These are phyloP conservation scores for Neomorphus geoffroyi DNA, from an alignment of 2,797 vertebrate species.

Conservation along the genomic window DNA sequence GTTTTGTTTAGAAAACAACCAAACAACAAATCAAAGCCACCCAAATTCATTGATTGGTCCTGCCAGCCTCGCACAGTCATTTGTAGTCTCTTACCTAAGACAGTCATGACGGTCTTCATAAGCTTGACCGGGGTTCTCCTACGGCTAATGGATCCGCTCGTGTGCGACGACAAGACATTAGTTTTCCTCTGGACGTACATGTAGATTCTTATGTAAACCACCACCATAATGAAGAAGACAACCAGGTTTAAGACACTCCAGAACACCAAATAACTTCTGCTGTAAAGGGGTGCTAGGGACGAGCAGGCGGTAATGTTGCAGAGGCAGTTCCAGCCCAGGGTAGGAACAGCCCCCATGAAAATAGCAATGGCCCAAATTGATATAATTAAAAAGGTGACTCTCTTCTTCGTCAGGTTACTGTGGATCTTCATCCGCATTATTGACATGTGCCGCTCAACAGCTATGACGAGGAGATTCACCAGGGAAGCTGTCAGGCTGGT, in stretches of 20 bases:
- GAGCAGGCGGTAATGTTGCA: constrained; percentile 89
- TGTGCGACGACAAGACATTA: constrained; percentile 82
- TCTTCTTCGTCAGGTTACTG: constrained; percentile 92
- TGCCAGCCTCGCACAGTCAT: neutral
- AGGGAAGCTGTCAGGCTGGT: constrained; percentile 93
- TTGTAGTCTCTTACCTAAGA: constrained; percentile 87
- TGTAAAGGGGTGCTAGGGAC: constrained; percentile 91
- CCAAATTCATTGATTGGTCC: neutral
- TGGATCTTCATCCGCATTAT: constrained; percentile 93
- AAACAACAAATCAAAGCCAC: neutral
- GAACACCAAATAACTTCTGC: constrained; percentile 93
- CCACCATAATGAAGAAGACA: constrained; percentile 92
- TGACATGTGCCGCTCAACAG: constrained; percentile 94
- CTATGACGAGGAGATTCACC: constrained; percentile 92
- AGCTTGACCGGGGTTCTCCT: constrained; percentile 92
- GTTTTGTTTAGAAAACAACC: neutral
- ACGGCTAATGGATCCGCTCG: constrained; percentile 89
- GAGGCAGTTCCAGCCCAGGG: constrained; percentile 96
- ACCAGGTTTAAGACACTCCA: constrained; percentile 92
- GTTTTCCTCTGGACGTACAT: constrained; percentile 94
- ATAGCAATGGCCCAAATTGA: constrained; percentile 91
- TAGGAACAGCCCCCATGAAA: constrained; percentile 93
- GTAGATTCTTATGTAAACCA: constrained; percentile 93
- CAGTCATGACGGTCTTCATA: constrained; percentile 97
- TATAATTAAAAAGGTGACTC: constrained; percentile 91